Percentiles rank a stretch among this genome's conserved stretches.
These are phyloP conservation scores for Drosophila koepferae DNA, from an alignment of 2,888 invertebrate genomes.

Conservation along the genomic window DNA sequence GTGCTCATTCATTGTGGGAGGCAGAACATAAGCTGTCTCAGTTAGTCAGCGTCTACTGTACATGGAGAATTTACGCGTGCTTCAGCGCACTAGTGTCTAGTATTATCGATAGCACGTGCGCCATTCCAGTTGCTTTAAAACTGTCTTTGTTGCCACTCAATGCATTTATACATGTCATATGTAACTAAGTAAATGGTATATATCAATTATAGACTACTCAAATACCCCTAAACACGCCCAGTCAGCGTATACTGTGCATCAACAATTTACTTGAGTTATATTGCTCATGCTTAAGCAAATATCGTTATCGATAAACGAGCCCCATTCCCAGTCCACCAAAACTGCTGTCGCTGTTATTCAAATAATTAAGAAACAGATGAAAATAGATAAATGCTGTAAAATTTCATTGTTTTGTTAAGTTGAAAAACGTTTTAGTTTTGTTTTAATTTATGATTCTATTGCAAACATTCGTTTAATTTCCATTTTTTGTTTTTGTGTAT, in stretches of 20 bases:
- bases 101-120: not conserved
- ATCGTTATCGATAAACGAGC: not conserved
- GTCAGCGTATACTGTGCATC: too few species aligned
- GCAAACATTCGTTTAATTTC: slow-evolving; percentile 77
- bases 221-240: too few species aligned
- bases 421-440: slow-evolving; percentile 14
- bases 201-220: too few species aligned
- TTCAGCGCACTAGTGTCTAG: not conserved
- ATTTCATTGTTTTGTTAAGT: slow-evolving; percentile 8
- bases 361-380: not conserved
- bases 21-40: not conserved
- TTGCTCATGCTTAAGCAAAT: too few species aligned
- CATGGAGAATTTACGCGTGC: not conserved
- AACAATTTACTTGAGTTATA: too few species aligned
- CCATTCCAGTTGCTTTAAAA: not conserved
- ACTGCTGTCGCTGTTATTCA: too few species aligned
- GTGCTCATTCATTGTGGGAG: not conserved
- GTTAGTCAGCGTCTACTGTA: not conserved
- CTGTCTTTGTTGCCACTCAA: not conserved
- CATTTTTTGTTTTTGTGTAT: slow-evolving; percentile 60
- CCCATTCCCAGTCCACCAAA: too few species aligned
- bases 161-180: too few species aligned
- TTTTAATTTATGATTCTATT: slow-evolving; percentile 72
- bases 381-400: not conserved
- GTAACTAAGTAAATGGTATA: too few species aligned